Base-by-base conservation (phyloP, 2,797 vertebrate genomes). In the Borostomias antarcticus region DNA sequence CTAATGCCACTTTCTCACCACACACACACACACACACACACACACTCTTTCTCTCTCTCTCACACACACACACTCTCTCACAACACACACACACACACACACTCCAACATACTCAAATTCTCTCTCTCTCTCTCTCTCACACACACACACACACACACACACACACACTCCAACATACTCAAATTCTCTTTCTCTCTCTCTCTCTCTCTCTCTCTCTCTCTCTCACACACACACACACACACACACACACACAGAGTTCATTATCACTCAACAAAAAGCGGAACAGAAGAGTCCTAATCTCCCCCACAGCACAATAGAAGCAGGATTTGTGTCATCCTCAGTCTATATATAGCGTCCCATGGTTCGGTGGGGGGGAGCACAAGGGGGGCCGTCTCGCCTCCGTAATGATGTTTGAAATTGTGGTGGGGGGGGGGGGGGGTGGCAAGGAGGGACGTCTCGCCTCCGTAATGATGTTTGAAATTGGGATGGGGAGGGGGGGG, bases 261-360 rank as follows among this genome's bases (percentile, higher is more conserved):
- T 80, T 61, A 70, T 60, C 64, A 51, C 5, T 26, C 57, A 26
- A 79, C 73, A 77, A 78, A 67, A 72, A 25, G 75, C 61, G 62
- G 23, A 2, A 71, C 28, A 9, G 72, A 51, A 7, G 37, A 37
- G 15, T 28, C 50, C 11, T 56, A 45, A 60, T 60, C 37, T 28
- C 33, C 13, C 11, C 1, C 25, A 40, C 64, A 13, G 35, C 30
- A 52, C n/a, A 64, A 51, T 56, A 56, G 62, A n/a, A 29, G 9
- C 26, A 7, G 5, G 37, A 54, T 48, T 0, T 21, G 51, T 67
- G 66, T 76, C 62, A 58, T 19, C 13, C 1, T 4, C 62, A 35
- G 58, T 58, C 53, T 56, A 33, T 32, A 19, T 52, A 17, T n/a
- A 4, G n/a, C 57, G 40, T 79, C 70, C 52, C 28, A 8, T 45